Evolutionary conservation across 2,113 vertebrate species (phyloP).

Genomic region (Corapipo altera): DNA sequence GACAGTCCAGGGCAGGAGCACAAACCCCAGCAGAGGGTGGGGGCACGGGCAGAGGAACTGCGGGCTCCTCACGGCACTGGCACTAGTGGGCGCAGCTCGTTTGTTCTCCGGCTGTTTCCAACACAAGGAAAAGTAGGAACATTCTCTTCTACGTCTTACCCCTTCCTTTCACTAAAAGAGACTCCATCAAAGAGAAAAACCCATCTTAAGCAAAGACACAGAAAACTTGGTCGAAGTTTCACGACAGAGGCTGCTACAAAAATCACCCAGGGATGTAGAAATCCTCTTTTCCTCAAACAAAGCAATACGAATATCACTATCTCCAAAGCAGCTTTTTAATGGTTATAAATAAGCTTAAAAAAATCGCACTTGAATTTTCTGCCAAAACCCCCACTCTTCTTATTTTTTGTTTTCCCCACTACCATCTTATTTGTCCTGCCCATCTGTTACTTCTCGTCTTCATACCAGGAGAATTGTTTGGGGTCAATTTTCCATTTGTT

Average conservation of each 20-base stretch:
- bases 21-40: neutral
- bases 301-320: neutral
- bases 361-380: neutral
- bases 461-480: neutral
- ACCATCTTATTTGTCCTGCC: neutral
- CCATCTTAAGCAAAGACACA: neutral
- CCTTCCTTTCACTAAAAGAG: neutral
- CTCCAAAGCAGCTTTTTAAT: neutral
- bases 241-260: neutral
- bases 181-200: neutral
- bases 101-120: neutral
- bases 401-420: neutral
- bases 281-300: neutral
- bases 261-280: neutral
- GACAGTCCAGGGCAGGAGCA: neutral
- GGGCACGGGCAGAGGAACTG: neutral
- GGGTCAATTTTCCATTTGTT: neutral
- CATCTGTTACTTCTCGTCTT: neutral
- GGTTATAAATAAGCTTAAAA: neutral
- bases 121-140: neutral
- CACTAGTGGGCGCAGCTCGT: neutral
- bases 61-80: neutral
- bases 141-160: neutral
- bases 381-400: fast-evolving
- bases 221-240: neutral